Base-by-base conservation (phyloP, 2,888 invertebrate genomes). In the Cryptocephalus primarius region DNA sequence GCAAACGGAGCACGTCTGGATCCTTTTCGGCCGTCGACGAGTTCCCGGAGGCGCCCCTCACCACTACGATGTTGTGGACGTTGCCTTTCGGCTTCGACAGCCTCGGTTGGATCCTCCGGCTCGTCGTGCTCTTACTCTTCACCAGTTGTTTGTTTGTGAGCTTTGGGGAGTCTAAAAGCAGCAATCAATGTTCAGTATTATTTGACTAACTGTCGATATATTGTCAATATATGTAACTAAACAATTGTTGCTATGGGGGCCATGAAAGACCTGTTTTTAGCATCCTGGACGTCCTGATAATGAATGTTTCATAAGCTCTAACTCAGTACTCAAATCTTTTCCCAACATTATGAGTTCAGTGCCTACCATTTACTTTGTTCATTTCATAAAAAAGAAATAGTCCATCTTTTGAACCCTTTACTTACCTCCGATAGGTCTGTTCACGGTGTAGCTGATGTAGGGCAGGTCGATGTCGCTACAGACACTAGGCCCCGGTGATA, bases 381-480 rank as follows among this genome's bases (percentile, higher is more conserved):
- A n/a, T n/a, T n/a, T n/a, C n/a, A n/a, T n/a, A n/a, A n/a, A n/a
- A n/a, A n/a, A n/a, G n/a, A n/a, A n/a, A n/a, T n/a, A n/a, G n/a
- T n/a, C n/a, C n/a, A n/a, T n/a, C n/a, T n/a, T n/a, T n/a, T n/a
- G n/a, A n/a, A n/a, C n/a, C n/a, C n/a, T n/a, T n/a, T n/a, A n/a
- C n/a, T 22, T 44, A 83, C 85, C 86, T 60, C 90, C 90, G 44
- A 92, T 92, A 9, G 91, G 90, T 47, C 89, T 74, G 64, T 88
- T 90, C 0, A 87, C 86, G 0, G 91, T 91, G 57, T 93, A 92
- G 0, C 91, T 91, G 59, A 92, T 88, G 66, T 92, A 92, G 0
- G 92, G 92, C 45, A 92, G 71, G 66, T 92, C 92, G 0, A 88
- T 85, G 65, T 90, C 89, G 0, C 88, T 88, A 64, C 91, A 91